Conservation (phyloP, 2,888 invertebrate genomes). For the Fragum sueziense region DNA sequence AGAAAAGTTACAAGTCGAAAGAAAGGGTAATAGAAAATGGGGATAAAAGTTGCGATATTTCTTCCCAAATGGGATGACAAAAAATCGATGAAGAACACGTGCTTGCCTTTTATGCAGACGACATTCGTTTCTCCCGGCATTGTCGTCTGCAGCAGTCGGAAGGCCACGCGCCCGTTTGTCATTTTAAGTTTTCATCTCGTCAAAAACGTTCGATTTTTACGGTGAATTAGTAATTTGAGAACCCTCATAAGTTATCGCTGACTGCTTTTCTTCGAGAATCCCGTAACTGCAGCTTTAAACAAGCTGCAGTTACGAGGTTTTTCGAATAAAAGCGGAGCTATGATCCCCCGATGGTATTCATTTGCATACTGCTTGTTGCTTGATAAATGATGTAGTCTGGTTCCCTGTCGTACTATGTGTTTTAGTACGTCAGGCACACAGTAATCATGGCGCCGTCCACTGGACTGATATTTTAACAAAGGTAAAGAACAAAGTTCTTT, state of each 20-base stretch:
- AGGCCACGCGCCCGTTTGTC: constrained; percentile 17
- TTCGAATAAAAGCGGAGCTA: no score
- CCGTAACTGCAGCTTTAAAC: no score
- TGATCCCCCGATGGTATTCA: neutral
- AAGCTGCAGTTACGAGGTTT: no score
- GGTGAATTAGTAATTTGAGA: constrained; percentile 12
- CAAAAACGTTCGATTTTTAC: constrained; percentile 9
- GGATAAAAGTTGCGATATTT: neutral
- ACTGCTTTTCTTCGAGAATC: no score
- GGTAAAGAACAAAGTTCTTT: no score
- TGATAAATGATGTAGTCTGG: no score
- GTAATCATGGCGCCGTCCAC: no score
- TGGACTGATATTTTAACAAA: no score
- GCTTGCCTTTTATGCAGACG: constrained; percentile 25
- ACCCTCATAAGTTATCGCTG: neutral
- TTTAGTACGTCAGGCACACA: no score
- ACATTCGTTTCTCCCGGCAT: constrained; percentile 3
- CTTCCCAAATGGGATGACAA: neutral
- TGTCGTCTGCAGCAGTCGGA: constrained; percentile 16
- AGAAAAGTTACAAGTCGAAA: no score
- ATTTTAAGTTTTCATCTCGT: constrained; percentile 11
- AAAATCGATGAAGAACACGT: constrained; percentile 16
- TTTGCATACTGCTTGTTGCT: constrained; percentile 1
- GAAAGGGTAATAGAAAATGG: neutral
- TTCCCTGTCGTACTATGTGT: no score